Conservation (phyloP, 2,888 invertebrate genomes). For the Orthosia incerta region DNA sequence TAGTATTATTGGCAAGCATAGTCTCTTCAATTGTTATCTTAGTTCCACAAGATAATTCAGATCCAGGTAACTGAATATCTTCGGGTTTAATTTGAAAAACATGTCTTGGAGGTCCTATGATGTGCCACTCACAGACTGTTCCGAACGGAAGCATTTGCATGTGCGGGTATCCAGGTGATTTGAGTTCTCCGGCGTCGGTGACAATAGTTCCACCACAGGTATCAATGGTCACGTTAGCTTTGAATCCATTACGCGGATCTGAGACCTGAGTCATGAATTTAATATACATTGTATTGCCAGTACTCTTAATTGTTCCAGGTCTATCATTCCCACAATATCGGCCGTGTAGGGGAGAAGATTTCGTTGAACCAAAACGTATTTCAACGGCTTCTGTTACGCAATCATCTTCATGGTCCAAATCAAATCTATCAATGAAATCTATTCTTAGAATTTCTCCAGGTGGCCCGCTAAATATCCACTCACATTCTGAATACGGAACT, state of each 20-base stretch:
- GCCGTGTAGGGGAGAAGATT: slow-evolving; percentile 92
- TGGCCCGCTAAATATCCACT: slow-evolving; percentile 94
- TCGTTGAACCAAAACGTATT: slow-evolving; percentile 95
- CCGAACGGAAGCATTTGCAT: slow-evolving; percentile 88
- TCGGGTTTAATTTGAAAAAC: slow-evolving; percentile 75
- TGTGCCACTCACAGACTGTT: slow-evolving; percentile 93
- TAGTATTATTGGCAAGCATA: slow-evolving; percentile 75
- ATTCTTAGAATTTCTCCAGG: slow-evolving; percentile 94
- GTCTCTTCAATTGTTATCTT: slow-evolving; percentile 82
- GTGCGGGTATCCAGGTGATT: slow-evolving; percentile 93
- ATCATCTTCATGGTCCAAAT: slow-evolving; percentile 86
- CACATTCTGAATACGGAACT: slow-evolving; percentile 95
- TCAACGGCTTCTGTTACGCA: slow-evolving; percentile 93
- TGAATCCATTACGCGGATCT: slow-evolving; percentile 95
- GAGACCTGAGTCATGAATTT: slow-evolving; percentile 93
- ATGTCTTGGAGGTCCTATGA: slow-evolving; percentile 85
- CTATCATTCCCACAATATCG: slow-evolving; percentile 91
- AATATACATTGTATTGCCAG: slow-evolving; percentile 93
- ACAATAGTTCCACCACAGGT: slow-evolving; percentile 92
- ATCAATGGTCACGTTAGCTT: slow-evolving; percentile 93
- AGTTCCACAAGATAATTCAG: slow-evolving; percentile 78
- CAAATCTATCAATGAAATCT: slow-evolving; percentile 94
- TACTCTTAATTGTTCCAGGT: slow-evolving; percentile 92
- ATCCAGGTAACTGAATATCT: slow-evolving; percentile 77
- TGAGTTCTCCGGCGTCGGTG: slow-evolving; percentile 91